A percentile compares a stretch with the other conserved stretches of the same genome.
Conservation (phyloP, 2,888 invertebrate species). For the Empis livida region DNA sequence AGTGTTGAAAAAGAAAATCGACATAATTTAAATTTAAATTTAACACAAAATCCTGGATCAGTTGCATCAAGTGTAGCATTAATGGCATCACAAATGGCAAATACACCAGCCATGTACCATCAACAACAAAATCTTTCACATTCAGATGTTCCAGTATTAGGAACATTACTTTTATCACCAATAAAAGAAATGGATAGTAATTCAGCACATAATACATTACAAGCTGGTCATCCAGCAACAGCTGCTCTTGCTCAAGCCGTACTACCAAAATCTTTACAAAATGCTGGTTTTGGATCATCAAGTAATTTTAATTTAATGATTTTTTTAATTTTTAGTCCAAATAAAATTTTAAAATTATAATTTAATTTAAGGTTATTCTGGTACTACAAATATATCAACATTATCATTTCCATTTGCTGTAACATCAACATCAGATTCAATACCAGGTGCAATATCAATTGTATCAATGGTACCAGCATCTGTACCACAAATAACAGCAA, state of each 20-base stretch:
- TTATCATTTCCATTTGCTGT: slow-evolving; percentile 32
- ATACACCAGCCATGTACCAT: slow-evolving; percentile 37
- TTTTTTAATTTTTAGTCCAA: too few relatives aligned
- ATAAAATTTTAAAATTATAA: too few relatives aligned
- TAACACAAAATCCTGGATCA: slow-evolving; percentile 28
- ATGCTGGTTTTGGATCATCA: slow-evolving; percentile 14
- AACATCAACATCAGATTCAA: slow-evolving; percentile 22
- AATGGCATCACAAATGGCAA: slow-evolving; percentile 50
- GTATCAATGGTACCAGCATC: slow-evolving; percentile 22
- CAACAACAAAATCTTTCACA: slow-evolving; percentile 9
- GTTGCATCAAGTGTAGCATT: slow-evolving; percentile 49
- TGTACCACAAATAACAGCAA: slow-evolving; percentile 25
- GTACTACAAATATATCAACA: slow-evolving; percentile 26
- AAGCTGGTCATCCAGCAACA: slow-evolving; percentile 59
- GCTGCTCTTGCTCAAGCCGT: slow-evolving; percentile 70
- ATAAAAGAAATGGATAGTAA: slow-evolving; percentile 73
- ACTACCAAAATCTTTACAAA: slow-evolving; percentile 37
- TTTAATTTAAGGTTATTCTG: slow-evolving; percentile 15
- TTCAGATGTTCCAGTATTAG: slow-evolving; percentile 55
- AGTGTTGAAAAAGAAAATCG: slow-evolving; percentile 57
- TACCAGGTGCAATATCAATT: slow-evolving; percentile 27
- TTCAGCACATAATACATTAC: slow-evolving; percentile 59
- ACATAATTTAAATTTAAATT: slow-evolving; percentile 27
- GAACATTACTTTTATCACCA: slow-evolving; percentile 64
- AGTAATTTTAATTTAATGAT: not conserved